Evolutionary conservation across 2,888 invertebrate species (phyloP), one percentile per base, ranked within the genome.

Genomic region (Diarsia mendica): DNA sequence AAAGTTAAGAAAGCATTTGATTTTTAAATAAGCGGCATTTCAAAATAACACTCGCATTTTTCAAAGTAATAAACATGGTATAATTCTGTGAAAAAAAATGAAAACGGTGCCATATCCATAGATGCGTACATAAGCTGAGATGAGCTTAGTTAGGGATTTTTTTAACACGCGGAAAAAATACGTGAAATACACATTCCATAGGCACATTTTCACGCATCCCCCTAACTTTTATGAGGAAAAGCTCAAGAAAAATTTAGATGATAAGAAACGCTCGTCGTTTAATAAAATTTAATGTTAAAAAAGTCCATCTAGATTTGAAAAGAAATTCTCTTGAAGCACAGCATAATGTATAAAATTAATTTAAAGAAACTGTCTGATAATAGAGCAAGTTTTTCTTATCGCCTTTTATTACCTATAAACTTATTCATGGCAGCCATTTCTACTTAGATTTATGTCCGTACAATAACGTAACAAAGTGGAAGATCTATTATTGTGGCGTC

Each of bases 201-300:
- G 44, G 39, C 67, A 73, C 60, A 68, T 75, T 77, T 77, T 58
- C 65, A 80, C 75, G 61, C 65, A 77, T 75, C 48, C 28, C 46
- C 64, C 51, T 69, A 67, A 72, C 73, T 11, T 74, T 80, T 83
- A 77, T 72, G 77, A 80, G 86, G 68, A 84, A 80, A 83, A 73
- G 51, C 81, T 76, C 23, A 48, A 66, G 66, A 79, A 78, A 77
- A 86, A 66, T 49, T 74, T 72, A 28, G 23, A 49, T 73, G 67
- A 78, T 75, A 76, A 73, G 72, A 74, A 61, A 75, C 49, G 68
- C 46, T 74, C 51, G 20, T 33, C 72, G 73, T 85, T 84, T 87
- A 76, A 81, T 86, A 82, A 86, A 84, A 86, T 87, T 87, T 84
- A 48, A 76, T 69, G 72, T 77, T 83, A 53, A 76, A 77, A 76